A percentile compares a stretch with the other conserved stretches of the same genome.
phyloP scores from a whole-genome alignment of 1,140 invertebrate genomes.

The Ganaspis sp. region DNA sequence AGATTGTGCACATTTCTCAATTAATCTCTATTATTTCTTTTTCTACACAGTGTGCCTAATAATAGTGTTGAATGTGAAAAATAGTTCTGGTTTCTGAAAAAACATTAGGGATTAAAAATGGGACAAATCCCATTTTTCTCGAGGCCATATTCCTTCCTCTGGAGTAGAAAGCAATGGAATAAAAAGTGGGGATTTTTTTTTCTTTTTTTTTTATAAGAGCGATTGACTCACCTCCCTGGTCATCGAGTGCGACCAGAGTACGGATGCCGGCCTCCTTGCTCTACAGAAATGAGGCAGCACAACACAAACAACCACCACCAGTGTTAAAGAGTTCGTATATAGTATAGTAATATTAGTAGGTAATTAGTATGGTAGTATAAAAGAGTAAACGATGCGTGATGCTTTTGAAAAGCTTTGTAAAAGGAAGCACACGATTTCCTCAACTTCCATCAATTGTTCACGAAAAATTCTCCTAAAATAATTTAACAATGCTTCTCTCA shows the following conservation, averaged over 20 bases:
- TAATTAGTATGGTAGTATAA: slow-evolving; percentile 32
- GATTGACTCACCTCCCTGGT: slow-evolving; percentile 97
- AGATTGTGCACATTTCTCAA: no score
- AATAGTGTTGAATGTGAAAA: neutral
- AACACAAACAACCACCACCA: slow-evolving; percentile 78
- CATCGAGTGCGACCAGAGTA: slow-evolving; percentile 98
- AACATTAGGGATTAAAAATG: neutral
- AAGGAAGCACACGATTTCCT: slow-evolving; percentile 14
- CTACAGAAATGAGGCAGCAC: slow-evolving; percentile 88
- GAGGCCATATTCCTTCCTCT: neutral
- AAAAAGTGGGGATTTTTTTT: neutral
- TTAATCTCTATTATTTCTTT: neutral
- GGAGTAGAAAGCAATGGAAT: neutral
- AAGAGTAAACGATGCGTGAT: slow-evolving; percentile 24
- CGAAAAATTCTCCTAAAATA: neutral
- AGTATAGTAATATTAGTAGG: slow-evolving; percentile 60
- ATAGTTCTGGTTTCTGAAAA: neutral
- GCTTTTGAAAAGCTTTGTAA: neutral
- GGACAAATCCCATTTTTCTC: neutral
- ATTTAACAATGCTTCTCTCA: neutral
- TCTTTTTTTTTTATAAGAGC: slow-evolving; percentile 63
- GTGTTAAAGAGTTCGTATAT: slow-evolving; percentile 73
- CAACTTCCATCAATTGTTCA: neutral
- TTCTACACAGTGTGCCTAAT: neutral
- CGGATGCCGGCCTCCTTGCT: slow-evolving; percentile 99